These are phyloP conservation scores for Archaeoteleia sp. DNA, from an alignment of 2,888 invertebrate genomes.

Conservation along the genomic window DNA sequence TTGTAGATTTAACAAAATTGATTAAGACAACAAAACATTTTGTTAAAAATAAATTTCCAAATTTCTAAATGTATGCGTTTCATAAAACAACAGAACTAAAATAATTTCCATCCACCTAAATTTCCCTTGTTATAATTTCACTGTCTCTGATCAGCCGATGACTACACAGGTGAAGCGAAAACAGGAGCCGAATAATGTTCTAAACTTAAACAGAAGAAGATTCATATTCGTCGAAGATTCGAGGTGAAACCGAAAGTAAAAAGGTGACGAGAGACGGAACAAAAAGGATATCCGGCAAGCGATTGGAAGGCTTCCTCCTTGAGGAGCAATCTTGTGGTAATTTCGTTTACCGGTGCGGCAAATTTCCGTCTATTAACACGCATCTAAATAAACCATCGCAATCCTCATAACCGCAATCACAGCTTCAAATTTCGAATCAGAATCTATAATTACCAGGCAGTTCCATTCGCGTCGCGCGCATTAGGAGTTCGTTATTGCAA, in stretches of 20 bases:
- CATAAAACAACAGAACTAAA: too few relatives aligned
- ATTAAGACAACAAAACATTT: too few relatives aligned
- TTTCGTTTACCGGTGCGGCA: conserved; percentile 72
- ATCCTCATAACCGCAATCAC: conserved; percentile 52
- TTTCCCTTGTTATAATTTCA: too few relatives aligned
- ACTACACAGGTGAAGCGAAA: too few relatives aligned
- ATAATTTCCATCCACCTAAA: too few relatives aligned
- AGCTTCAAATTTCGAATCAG: conserved; percentile 45
- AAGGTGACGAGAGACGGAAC: conserved; percentile 48
- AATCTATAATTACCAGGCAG: conserved; percentile 33
- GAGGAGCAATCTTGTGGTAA: conserved; percentile 74
- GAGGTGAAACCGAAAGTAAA: conserved; percentile 37
- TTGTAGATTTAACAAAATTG: too few relatives aligned
- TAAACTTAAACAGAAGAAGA: too few relatives aligned
- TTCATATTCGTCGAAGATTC: conserved; percentile 21
- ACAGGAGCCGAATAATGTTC: too few relatives aligned
- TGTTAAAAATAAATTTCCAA: too few relatives aligned
- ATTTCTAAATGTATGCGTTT: too few relatives aligned
- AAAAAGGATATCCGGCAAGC: conserved; percentile 72
- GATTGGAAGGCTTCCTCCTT: conserved; percentile 74
- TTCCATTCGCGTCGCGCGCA: conserved; percentile 24
- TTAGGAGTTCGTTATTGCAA: background rate
- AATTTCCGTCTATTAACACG: conserved; percentile 66
- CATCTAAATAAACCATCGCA: conserved; percentile 59
- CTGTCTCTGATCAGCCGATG: too few relatives aligned